Conservation (phyloP, 2,888 invertebrate genomes). For the Cephus rjabovi region DNA sequence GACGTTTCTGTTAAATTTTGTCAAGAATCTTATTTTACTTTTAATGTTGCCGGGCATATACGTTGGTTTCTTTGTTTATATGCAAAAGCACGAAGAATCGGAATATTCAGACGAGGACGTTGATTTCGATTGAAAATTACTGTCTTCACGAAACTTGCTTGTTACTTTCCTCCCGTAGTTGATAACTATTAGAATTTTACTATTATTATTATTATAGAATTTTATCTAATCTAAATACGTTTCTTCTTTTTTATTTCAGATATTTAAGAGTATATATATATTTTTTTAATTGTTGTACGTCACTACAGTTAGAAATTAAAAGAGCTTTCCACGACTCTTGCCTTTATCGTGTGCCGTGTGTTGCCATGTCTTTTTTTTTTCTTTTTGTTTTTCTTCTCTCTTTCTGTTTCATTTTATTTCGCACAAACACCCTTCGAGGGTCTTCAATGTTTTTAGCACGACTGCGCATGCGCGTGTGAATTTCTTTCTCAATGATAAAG, state of each 20-base stretch:
- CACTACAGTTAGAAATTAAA: background rate
- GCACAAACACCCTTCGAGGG: background rate
- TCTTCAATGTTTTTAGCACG: background rate
- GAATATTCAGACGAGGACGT: background rate
- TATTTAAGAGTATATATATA: background rate
- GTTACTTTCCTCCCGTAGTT: background rate
- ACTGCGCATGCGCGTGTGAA: slow-evolving; percentile 2
- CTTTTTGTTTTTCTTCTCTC: background rate
- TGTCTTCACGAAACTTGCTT: background rate
- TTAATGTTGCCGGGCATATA: slow-evolving; percentile 44
- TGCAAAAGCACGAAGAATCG: slow-evolving; percentile 22
- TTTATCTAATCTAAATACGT: background rate
- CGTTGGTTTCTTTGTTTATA: slow-evolving; percentile 44
- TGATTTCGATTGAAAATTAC: background rate
- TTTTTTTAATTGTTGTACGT: background rate
- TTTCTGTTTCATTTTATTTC: background rate
- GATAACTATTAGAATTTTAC: background rate
- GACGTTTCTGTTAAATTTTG: slow-evolving; percentile 25
- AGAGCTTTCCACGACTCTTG: background rate
- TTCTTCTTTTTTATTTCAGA: background rate
- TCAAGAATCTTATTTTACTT: slow-evolving; percentile 48
- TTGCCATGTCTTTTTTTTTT: background rate
- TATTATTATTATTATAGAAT: background rate
- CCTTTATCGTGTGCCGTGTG: background rate
- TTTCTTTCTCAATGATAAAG: background rate